phyloP scores from a whole-genome alignment of 1,140 invertebrate species.

The Phymorhynchus buccinoides region DNA sequence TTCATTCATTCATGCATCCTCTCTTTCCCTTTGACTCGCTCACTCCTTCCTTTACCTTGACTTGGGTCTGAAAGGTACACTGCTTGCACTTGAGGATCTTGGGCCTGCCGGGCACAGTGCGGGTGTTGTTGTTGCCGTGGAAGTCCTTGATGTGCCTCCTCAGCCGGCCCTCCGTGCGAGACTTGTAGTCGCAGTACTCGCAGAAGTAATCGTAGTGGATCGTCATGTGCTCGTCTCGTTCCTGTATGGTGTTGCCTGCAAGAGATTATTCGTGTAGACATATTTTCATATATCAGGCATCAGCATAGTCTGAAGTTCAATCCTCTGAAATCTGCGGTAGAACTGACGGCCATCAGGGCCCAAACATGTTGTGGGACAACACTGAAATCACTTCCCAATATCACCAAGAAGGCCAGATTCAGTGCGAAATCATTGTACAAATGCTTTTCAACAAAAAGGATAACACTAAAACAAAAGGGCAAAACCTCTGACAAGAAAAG shows the following conservation, averaged over 20 bases:
- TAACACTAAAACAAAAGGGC: too few relatives aligned
- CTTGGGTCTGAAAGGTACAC: slow-evolving; percentile 87
- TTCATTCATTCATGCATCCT: too few relatives aligned
- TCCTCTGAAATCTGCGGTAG: too few relatives aligned
- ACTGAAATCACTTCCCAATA: too few relatives aligned
- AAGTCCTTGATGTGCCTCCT: slow-evolving; percentile 78
- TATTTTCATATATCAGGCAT: too few relatives aligned
- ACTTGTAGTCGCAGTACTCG: slow-evolving; percentile 78
- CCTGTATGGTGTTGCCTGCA: slow-evolving; percentile 59
- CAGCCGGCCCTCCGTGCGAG: slow-evolving; percentile 77
- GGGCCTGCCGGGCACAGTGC: slow-evolving; percentile 65
- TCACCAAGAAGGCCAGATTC: too few relatives aligned
- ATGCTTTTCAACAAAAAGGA: too few relatives aligned
- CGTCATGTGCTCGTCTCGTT: slow-evolving; percentile 76
- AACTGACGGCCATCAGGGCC: background rate
- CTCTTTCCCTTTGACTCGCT: slow-evolving; percentile 88
- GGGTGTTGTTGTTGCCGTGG: slow-evolving; percentile 77
- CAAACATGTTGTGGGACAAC: background rate
- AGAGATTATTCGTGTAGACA: too few relatives aligned
- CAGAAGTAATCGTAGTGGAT: slow-evolving; percentile 75
- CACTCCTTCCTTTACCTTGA: slow-evolving; percentile 77
- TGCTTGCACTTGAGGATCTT: slow-evolving; percentile 95
- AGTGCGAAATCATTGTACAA: too few relatives aligned
- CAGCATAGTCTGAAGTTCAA: background rate
- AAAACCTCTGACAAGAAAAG: too few relatives aligned